phyloP scores from a whole-genome alignment of 2,797 vertebrate species.

The Eupleurogrammus muticus region DNA sequence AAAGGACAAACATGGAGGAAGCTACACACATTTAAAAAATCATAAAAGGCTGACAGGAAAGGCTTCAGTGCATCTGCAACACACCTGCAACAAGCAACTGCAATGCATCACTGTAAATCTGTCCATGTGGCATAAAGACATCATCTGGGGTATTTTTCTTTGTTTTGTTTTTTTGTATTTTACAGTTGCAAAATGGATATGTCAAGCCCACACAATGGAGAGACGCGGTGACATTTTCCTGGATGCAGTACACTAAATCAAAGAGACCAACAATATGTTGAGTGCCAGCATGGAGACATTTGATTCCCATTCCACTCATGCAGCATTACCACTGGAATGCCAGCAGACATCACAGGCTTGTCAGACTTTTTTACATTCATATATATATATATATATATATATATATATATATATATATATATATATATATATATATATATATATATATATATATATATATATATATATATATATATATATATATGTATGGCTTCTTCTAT shows the following conservation, averaged over 20 bases:
- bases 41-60: slow-evolving; percentile 25
- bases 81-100: slow-evolving; percentile 40
- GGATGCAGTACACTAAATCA: slow-evolving; percentile 79
- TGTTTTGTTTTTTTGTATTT: slow-evolving; percentile 68
- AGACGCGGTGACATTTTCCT: slow-evolving; percentile 78
- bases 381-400: no score
- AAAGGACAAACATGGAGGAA: slow-evolving; percentile 22
- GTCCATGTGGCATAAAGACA: slow-evolving; percentile 66
- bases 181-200: slow-evolving; percentile 78
- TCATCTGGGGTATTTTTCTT: slow-evolving; percentile 64
- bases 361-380: slow-evolving; percentile 69
- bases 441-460: no score
- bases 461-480: no score
- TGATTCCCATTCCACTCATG: slow-evolving; percentile 76
- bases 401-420: no score
- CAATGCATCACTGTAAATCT: slow-evolving; percentile 51
- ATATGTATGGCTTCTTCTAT: no score
- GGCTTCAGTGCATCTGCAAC: slow-evolving; percentile 30
- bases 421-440: no score
- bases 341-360: slow-evolving; percentile 76
- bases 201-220: slow-evolving; percentile 74
- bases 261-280: slow-evolving; percentile 79
- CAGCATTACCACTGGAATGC: slow-evolving; percentile 76
- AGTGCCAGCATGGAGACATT: slow-evolving; percentile 79
- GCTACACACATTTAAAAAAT: slow-evolving; percentile 30